These are phyloP conservation scores for Neodiprion lecontei DNA, from an alignment of 1,140 invertebrate genomes.

Conservation along the genomic window DNA sequence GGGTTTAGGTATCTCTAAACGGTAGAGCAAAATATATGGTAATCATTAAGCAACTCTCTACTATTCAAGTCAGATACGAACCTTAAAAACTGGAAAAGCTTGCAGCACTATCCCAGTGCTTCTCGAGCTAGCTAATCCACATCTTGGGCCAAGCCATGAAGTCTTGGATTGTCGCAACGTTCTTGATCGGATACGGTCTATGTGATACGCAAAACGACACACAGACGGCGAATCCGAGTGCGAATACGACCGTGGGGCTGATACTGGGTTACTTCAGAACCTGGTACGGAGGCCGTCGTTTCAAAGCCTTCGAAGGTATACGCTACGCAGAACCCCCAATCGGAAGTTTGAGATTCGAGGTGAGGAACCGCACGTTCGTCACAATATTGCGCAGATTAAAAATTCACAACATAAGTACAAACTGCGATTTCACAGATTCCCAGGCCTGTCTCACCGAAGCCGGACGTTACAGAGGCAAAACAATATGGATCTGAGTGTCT, in stretches of 20 bases:
- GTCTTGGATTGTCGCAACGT: slow-evolving; percentile 43
- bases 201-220: slow-evolving; percentile 30
- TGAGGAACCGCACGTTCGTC: neutral
- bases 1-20: too few relatives aligned
- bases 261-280: neutral
- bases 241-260: neutral
- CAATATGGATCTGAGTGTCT: slow-evolving; percentile 88
- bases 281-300: neutral
- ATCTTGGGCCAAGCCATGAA: slow-evolving; percentile 49
- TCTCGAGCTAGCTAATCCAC: slow-evolving; percentile 33
- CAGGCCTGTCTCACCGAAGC: neutral
- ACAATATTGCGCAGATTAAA: neutral
- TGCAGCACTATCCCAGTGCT: too few relatives aligned
- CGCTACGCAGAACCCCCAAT: neutral
- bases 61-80: too few relatives aligned
- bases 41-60: too few relatives aligned
- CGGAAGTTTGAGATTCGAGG: neutral
- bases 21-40: too few relatives aligned
- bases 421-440: slow-evolving; percentile 21
- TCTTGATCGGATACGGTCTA: slow-evolving; percentile 32
- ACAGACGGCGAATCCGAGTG: neutral
- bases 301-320: neutral
- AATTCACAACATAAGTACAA: too few relatives aligned
- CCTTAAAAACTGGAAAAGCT: too few relatives aligned
- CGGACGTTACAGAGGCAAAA: slow-evolving; percentile 71